Evolutionary conservation across 2,113 vertebrate genomes (phyloP), one percentile per base, ranked within the genome.

Genomic region (Girardinichthys multiradiatus): DNA sequence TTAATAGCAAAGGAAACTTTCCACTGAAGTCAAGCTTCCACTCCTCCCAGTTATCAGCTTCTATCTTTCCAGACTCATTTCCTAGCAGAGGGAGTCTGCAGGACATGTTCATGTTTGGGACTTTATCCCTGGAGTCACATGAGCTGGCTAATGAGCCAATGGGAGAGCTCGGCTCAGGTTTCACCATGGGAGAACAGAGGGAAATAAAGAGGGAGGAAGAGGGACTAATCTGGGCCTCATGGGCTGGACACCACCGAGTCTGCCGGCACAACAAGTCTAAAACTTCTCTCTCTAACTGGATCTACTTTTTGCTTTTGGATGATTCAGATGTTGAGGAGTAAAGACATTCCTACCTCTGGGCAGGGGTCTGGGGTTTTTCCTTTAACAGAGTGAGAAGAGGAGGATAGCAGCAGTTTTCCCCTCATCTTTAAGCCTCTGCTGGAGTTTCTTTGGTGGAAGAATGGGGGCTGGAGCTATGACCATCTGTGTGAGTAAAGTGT

Each of bases 381-480:
- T 68, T 71, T 77, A 75, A 70, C 51, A 71, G 62, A 84, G 73
- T 90, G 74, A 93, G 59, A 60, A 64, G 29, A 86, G 77, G 73
- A 84, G 39, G 81, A 74, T 0, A 84, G 77, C 72, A 68, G 64
- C 57, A 82, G 28, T 31, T 86, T 80, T 79, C 65, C 42, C 80
- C 83, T 85, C 86, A 91, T 90, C 87, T 73, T 76, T 81, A 26
- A 27, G 79, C 81, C 76, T 83, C 76, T 60, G 72, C 70, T 71
- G 83, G 76, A 79, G 31, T 77, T 77, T 84, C 72, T 80, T 80
- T 72, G 57, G 79, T 82, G 90, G 79, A 81, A 94, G 92, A 86
- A 97, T 97, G 96, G 96, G 96, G 91, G 96, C 96, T 14, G 96
- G 97, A 90, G 96, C 96, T 15, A 90, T 97, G 72, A 93, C 95